These are phyloP conservation scores for Calameuta pallipes DNA, from an alignment of 2,888 invertebrate genomes.

Conservation along the genomic window DNA sequence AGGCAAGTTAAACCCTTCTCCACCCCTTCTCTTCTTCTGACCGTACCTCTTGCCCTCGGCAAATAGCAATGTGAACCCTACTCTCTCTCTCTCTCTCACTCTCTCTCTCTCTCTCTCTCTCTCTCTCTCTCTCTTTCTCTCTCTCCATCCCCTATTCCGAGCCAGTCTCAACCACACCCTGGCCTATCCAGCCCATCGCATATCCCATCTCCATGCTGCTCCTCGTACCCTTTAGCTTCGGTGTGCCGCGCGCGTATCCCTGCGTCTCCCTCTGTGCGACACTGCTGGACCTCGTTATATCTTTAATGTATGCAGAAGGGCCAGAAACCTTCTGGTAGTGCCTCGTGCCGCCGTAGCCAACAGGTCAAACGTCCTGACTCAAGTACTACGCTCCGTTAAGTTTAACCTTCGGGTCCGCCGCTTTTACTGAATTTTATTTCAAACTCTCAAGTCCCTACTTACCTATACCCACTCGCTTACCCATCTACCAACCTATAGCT, in stretches of 20 bases:
- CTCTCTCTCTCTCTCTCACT: slow-evolving; percentile 10
- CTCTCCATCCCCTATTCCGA: slow-evolving; percentile 21
- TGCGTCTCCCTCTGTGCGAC: neutral
- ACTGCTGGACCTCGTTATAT: slow-evolving; percentile 2
- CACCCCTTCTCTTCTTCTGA: slow-evolving; percentile 33
- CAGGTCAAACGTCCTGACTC: slow-evolving; percentile 3
- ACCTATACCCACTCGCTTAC: neutral
- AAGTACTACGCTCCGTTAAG: slow-evolving; percentile 1
- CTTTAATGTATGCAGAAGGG: slow-evolving; percentile 4
- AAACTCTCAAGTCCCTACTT: neutral
- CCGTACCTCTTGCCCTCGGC: slow-evolving; percentile 50
- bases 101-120: no score
- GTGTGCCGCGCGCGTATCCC: slow-evolving; percentile 9
- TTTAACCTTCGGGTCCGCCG: neutral
- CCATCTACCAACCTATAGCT: neutral
- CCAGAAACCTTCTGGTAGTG: neutral
- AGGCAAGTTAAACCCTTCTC: slow-evolving; percentile 56
- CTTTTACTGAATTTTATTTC: neutral
- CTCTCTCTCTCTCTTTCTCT: no score
- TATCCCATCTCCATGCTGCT: slow-evolving; percentile 33
- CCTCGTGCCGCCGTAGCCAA: neutral
- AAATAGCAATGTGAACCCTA: slow-evolving; percentile 59
- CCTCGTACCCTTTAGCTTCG: slow-evolving; percentile 36
- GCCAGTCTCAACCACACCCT: slow-evolving; percentile 25
- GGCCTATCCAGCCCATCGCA: slow-evolving; percentile 26